Conservation (phyloP, 2,888 invertebrate species). For the Dione vanillae region DNA sequence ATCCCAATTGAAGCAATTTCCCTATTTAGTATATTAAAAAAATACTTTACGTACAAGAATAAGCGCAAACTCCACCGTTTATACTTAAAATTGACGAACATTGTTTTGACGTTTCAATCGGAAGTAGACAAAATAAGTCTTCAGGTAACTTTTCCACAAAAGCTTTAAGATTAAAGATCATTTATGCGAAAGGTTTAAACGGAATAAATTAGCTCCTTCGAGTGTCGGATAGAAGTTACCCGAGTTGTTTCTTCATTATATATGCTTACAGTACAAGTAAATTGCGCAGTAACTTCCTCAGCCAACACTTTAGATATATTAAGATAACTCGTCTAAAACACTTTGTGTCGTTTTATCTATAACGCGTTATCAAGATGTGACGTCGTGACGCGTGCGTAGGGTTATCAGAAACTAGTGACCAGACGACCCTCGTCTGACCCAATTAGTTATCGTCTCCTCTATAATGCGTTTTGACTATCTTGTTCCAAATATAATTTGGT, state of each 20-base stretch:
- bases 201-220: slow-evolving; percentile 16
- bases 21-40: neutral
- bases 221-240: neutral
- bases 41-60: neutral
- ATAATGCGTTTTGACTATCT: slow-evolving; percentile 50
- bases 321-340: slow-evolving; percentile 36
- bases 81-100: neutral
- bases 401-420: slow-evolving; percentile 72
- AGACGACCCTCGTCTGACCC: slow-evolving; percentile 76
- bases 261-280: slow-evolving; percentile 12
- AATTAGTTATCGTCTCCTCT: slow-evolving; percentile 70
- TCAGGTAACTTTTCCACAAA: slow-evolving; percentile 4
- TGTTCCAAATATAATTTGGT: slow-evolving; percentile 38
- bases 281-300: slow-evolving; percentile 34
- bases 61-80: neutral
- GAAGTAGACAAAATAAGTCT: slow-evolving; percentile 7
- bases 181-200: slow-evolving; percentile 2
- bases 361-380: slow-evolving; percentile 55
- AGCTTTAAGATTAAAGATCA: slow-evolving; percentile 6
- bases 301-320: slow-evolving; percentile 28
- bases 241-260: neutral
- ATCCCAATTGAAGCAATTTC: neutral
- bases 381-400: slow-evolving; percentile 63
- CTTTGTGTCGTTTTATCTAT: slow-evolving; percentile 41
- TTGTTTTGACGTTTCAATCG: slow-evolving; percentile 20